Evolutionary conservation across 2,888 invertebrate species (phyloP), one percentile per base, ranked within the genome.

Genomic region (Amaurobius ferox): DNA sequence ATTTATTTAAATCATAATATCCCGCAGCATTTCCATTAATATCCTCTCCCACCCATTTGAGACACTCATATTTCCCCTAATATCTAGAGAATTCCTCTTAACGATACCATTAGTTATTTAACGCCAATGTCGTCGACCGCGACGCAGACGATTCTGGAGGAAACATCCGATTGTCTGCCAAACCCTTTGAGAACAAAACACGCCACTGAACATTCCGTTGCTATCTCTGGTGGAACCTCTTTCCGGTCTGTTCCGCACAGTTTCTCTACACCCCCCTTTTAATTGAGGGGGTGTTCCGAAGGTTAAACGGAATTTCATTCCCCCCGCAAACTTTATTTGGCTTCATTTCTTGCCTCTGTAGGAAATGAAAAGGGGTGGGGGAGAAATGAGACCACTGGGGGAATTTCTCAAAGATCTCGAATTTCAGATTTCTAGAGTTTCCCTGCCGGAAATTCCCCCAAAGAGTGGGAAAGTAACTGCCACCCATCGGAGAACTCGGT

Each of bases 101-200:
- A 44, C 44, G 13, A 7, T 16, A 16, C 44, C 9, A 44, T 44
- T 16, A 44, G 44, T 44, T 44, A 44, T 7, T 44, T 44, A 44
- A 44, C 44, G 16, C 44, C 6, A 44, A 16, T 16, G 44, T 2
- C 44, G 16, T 44, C 44, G 44, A 44, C 44, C 44, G 44, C 44
- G 2, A 44, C 2, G 16, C 11, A 16, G 9, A 35, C 5, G 35
- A 35, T 35, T 35, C 35, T 35, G 6, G 35, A 9, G 35, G 35
- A 35, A 35, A 35, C 35, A 44, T 44, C 16, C 44, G 44, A 44
- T 44, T 44, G 11, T 44, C 44, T 16, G 9, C 9, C 44, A 23
- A 55, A 55, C 55, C 55, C 55, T 55, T 55, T 55, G 55, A 55
- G 55, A 55, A 55, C 55, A 55, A 55, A 55, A 55, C 23, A 55